A percentile compares a stretch with the other conserved stretches of the same genome.
Conservation (phyloP, 2,113 vertebrate species). For the Cacatua alba region DNA sequence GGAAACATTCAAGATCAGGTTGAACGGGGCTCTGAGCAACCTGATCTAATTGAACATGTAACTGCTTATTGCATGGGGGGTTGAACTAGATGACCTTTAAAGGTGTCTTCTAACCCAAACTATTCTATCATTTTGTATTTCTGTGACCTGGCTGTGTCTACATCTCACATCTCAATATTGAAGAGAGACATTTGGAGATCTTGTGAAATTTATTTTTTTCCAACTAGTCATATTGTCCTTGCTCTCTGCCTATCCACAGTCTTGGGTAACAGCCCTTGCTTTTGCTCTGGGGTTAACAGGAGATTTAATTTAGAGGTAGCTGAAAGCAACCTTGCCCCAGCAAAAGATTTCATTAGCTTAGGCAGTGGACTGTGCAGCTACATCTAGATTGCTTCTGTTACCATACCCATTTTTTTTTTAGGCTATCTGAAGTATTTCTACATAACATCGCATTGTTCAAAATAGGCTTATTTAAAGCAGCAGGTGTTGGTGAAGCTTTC, state of each 20-base stretch:
- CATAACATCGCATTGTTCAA: not conserved
- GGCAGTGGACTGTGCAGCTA: not conserved
- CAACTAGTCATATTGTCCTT: not conserved
- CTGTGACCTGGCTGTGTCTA: not conserved
- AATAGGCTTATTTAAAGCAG: not conserved
- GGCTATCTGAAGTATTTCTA: not conserved
- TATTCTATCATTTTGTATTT: not conserved
- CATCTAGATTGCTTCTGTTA: not conserved
- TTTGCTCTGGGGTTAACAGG: not conserved
- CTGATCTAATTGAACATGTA: not conserved
- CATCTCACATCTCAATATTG: rapidly evolving
- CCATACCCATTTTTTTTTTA: not conserved
- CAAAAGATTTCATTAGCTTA: not conserved
- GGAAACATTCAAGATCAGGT: not conserved
- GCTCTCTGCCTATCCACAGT: not conserved
- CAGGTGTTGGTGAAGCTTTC: not conserved
- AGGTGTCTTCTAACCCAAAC: not conserved
- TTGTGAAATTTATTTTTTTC: not conserved
- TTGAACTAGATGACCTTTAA: not conserved
- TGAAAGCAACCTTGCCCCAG: not conserved
- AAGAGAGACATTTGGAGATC: not conserved
- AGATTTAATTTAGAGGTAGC: not conserved
- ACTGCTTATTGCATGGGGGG: rapidly evolving
- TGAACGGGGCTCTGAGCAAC: not conserved
- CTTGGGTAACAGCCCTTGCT: not conserved